These are phyloP conservation scores for Magallana ariakensis DNA, from an alignment of 1,140 invertebrate genomes.

Conservation along the genomic window DNA sequence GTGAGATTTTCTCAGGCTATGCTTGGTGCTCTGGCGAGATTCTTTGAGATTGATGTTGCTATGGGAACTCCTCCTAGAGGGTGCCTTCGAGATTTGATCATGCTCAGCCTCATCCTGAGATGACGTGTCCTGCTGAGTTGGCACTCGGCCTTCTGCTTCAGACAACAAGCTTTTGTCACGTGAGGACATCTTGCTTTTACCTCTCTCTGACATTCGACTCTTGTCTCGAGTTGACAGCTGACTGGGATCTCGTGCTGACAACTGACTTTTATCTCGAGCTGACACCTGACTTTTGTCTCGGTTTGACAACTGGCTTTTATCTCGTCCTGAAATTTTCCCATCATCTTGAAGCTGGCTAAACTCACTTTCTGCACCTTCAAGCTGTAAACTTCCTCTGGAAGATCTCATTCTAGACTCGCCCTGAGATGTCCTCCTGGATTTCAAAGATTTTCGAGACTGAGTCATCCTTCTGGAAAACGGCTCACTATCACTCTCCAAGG, in stretches of 20 bases:
- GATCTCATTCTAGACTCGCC: not conserved
- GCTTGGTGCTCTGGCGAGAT: not conserved
- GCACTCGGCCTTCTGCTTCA: not conserved
- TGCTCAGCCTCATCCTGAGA: not conserved
- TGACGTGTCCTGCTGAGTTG: not conserved
- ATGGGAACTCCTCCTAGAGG: constrained; percentile 10
- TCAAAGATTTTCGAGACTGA: constrained; percentile 46
- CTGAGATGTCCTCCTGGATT: constrained; percentile 33
- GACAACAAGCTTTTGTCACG: too few relatives aligned
- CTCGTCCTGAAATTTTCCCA: not conserved
- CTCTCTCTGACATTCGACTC: not conserved
- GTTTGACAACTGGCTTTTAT: not conserved
- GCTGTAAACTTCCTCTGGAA: not conserved
- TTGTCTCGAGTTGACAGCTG: constrained; percentile 2
- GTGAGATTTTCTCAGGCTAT: not conserved
- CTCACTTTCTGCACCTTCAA: constrained; percentile 11
- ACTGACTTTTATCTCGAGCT: not conserved
- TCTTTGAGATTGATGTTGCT: not conserved
- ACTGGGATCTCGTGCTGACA: not conserved
- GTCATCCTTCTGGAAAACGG: not conserved
- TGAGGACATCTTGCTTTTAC: too few relatives aligned
- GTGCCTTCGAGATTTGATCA: not conserved
- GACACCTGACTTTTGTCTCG: not conserved
- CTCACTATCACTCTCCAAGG: constrained; percentile 41
- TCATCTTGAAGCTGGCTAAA: not conserved